A percentile compares a stretch with the other conserved stretches of the same genome.
phyloP scores from a whole-genome alignment of 2,888 invertebrate species.

The Drosophila mimica region DNA sequence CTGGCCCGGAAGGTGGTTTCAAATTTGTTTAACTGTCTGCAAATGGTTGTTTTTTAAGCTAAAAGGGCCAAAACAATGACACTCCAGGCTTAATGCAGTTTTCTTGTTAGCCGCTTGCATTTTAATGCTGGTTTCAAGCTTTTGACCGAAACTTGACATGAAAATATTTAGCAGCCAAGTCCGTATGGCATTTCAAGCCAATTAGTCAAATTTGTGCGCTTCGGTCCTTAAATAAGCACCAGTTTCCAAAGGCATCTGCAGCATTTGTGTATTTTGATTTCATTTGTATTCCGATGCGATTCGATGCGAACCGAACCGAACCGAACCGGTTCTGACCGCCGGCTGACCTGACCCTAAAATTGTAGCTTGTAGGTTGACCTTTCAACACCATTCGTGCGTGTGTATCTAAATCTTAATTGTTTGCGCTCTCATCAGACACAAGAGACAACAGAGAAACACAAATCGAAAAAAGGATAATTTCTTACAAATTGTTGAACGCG shows the following conservation, averaged over 20 bases:
- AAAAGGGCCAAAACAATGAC: conserved; percentile 25
- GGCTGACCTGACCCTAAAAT: conserved; percentile 25
- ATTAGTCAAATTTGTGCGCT: conserved; percentile 70
- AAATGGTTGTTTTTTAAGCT: conserved; percentile 12
- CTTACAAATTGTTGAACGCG: conserved; percentile 55
- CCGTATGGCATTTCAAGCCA: conserved; percentile 47
- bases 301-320: not conserved
- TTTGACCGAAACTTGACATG: conserved; percentile 30
- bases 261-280: conserved; percentile 43
- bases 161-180: conserved; percentile 29
- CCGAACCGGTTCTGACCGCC: conserved; percentile 43
- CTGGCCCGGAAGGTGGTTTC: conserved; percentile 31
- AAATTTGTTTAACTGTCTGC: conserved; percentile 36
- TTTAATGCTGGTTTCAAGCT: conserved; percentile 53
- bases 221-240: conserved; percentile 41
- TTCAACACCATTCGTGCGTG: conserved; percentile 51
- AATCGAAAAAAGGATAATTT: conserved; percentile 54
- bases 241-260: conserved; percentile 8
- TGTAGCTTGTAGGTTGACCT: conserved; percentile 43
- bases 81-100: conserved; percentile 67
- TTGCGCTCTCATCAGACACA: conserved; percentile 24
- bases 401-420: conserved; percentile 71
- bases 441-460: conserved; percentile 6
- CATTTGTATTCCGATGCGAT: not conserved
- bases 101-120: conserved; percentile 73